Conservation (phyloP, 2,888 invertebrate species). For the Notocelia uddmanniana region DNA sequence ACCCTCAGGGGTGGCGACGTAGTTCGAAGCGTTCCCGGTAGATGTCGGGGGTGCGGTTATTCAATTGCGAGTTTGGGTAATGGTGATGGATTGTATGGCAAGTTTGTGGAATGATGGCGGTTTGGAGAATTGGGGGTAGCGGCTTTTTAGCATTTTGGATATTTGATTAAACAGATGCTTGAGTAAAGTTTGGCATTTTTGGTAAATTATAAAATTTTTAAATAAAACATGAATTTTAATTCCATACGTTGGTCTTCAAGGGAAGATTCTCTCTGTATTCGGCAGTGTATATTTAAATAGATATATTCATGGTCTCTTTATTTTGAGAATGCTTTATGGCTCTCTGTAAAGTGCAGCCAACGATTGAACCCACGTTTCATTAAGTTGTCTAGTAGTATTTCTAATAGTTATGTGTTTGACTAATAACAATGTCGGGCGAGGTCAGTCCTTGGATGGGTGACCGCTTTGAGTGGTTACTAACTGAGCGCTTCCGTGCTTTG, state of each 20-base stretch:
- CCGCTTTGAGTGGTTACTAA: too few relatives aligned
- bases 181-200: background rate
- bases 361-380: too few relatives aligned
- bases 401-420: too few relatives aligned
- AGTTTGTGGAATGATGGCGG: conserved; percentile 78
- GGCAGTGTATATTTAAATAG: too few relatives aligned
- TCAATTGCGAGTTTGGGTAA: conserved; percentile 84
- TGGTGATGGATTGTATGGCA: conserved; percentile 84
- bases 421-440: too few relatives aligned
- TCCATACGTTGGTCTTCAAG: background rate
- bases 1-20: conserved; percentile 62
- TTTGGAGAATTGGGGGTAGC: conserved; percentile 19
- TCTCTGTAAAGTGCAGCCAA: too few relatives aligned
- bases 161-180: background rate
- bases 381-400: background rate
- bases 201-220: background rate
- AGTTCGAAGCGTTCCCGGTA: conserved; percentile 76
- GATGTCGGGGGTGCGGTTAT: conserved; percentile 80
- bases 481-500: too few relatives aligned
- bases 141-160: conserved; percentile 3
- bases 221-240: background rate
- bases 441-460: too few relatives aligned
- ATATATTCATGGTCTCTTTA: background rate
- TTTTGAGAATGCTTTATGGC: too few relatives aligned
- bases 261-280: too few relatives aligned